Conservation (phyloP, 2,113 vertebrate species). For the Barbus barbus region DNA sequence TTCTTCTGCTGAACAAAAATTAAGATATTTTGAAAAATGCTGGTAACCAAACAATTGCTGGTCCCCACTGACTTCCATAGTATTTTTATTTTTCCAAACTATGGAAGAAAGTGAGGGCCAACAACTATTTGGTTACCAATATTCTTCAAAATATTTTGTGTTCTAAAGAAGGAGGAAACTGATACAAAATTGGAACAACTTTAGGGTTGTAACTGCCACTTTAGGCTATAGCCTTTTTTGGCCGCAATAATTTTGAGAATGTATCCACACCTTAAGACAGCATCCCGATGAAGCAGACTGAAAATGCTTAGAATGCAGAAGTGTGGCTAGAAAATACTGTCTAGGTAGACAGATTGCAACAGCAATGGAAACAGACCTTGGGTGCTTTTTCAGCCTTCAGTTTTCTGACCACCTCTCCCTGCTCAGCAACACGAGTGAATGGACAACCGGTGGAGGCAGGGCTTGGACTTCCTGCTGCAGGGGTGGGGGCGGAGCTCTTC, state of each 20-base stretch:
- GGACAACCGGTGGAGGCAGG: constrained; percentile 60
- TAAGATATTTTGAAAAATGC: too few species aligned
- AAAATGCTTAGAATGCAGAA: background rate
- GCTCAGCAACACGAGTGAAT: constrained; percentile 68
- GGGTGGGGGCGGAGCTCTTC: constrained; percentile 22
- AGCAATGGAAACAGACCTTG: constrained; percentile 71
- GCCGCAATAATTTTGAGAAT: background rate
- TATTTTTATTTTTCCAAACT: too few species aligned
- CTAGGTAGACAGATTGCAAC: background rate
- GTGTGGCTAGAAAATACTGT: background rate
- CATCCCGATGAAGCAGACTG: background rate
- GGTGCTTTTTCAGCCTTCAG: constrained; percentile 79
- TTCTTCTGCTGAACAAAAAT: too few species aligned
- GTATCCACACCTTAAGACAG: background rate
- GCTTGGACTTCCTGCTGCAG: constrained; percentile 36
- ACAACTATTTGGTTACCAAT: too few species aligned
- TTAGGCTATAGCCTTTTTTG: too few species aligned
- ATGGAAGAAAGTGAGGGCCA: too few species aligned
- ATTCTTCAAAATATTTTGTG: too few species aligned
- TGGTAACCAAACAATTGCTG: too few species aligned
- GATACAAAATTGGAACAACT: too few species aligned
- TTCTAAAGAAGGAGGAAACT: too few species aligned
- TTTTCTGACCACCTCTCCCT: constrained; percentile 80
- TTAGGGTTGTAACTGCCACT: too few species aligned
- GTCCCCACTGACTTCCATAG: too few species aligned